Evolutionary conservation across 2,888 invertebrate species (phyloP).

Genomic region (Onthophagus sagittarius): DNA sequence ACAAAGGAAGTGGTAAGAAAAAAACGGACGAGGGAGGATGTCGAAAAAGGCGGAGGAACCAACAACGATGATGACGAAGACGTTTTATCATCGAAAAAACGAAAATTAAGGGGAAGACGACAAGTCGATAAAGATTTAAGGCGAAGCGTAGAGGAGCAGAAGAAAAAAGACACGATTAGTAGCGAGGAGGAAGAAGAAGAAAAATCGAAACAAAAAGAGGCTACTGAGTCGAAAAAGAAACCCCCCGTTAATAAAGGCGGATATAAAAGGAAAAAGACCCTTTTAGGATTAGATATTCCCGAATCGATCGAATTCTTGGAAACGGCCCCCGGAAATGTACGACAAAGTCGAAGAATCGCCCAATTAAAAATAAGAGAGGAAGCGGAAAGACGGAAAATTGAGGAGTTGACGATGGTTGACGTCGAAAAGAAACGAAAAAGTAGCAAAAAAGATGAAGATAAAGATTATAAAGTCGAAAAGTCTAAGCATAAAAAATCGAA

Average conservation of each 20-base stretch:
- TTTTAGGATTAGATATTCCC: slow-evolving; percentile 52
- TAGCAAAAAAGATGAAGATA: slow-evolving; percentile 41
- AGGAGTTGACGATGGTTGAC: slow-evolving; percentile 70
- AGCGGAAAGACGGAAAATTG: slow-evolving; percentile 69
- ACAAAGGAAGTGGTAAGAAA: slow-evolving; percentile 4
- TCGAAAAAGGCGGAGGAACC: slow-evolving; percentile 29
- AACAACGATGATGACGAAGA: slow-evolving; percentile 23
- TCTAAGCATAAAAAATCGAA: slow-evolving; percentile 35
- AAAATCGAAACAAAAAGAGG: slow-evolving; percentile 11
- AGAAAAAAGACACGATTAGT: slow-evolving; percentile 50
- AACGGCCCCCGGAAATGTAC: slow-evolving; percentile 56
- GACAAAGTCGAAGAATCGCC: slow-evolving; percentile 81
- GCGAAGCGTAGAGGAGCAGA: slow-evolving; percentile 53
- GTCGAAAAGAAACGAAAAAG: slow-evolving; percentile 50
- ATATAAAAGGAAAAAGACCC: slow-evolving; percentile 33
- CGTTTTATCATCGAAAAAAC: slow-evolving; percentile 28
- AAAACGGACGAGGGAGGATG: slow-evolving; percentile 15
- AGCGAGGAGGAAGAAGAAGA: slow-evolving; percentile 47
- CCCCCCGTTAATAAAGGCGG: neutral
- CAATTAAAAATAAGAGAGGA: slow-evolving; percentile 85
- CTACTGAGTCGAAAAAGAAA: slow-evolving; percentile 23
- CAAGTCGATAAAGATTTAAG: slow-evolving; percentile 40
- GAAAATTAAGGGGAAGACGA: slow-evolving; percentile 38
- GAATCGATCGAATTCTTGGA: slow-evolving; percentile 37
- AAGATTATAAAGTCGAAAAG: slow-evolving; percentile 39